Evolutionary conservation across 1,140 invertebrate genomes (phyloP).

Genomic region (Danaus plexippus): DNA sequence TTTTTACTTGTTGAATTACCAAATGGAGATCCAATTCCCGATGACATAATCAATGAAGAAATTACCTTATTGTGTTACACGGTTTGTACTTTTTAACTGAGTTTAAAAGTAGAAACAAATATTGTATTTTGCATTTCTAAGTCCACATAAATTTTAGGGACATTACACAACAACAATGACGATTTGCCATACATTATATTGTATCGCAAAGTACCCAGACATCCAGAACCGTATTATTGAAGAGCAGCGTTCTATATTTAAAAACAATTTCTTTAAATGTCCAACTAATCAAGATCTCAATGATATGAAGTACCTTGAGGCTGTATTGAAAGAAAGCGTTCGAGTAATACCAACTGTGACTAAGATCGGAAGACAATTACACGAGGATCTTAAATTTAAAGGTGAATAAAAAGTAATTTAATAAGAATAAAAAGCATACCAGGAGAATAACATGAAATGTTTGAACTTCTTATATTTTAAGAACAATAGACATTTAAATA

Average conservation of each 20-base stretch:
- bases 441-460: too few relatives aligned
- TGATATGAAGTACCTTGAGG: constrained; percentile 41
- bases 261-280: constrained; percentile 23
- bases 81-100: constrained; percentile 15
- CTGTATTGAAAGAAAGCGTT: constrained; percentile 36
- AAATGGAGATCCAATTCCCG: constrained; percentile 23
- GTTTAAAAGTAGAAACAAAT: too few relatives aligned
- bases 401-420: constrained; percentile 2
- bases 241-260: constrained; percentile 29
- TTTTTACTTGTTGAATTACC: constrained; percentile 23
- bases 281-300: constrained; percentile 27
- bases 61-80: constrained; percentile 31
- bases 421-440: too few relatives aligned
- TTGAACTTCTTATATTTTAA: too few relatives aligned
- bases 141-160: constrained; percentile 22
- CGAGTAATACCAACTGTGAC: constrained; percentile 32
- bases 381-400: constrained; percentile 12
- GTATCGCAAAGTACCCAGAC: constrained; percentile 31
- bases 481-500: too few relatives aligned
- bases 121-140: too few relatives aligned
- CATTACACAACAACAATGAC: constrained; percentile 39
- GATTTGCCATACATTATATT: constrained; percentile 33
- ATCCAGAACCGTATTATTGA: constrained; percentile 36
- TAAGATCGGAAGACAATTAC: constrained; percentile 30
- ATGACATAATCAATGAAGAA: constrained; percentile 35